Conservation (phyloP, 2,797 vertebrate species). For the Lacerta agilis region DNA sequence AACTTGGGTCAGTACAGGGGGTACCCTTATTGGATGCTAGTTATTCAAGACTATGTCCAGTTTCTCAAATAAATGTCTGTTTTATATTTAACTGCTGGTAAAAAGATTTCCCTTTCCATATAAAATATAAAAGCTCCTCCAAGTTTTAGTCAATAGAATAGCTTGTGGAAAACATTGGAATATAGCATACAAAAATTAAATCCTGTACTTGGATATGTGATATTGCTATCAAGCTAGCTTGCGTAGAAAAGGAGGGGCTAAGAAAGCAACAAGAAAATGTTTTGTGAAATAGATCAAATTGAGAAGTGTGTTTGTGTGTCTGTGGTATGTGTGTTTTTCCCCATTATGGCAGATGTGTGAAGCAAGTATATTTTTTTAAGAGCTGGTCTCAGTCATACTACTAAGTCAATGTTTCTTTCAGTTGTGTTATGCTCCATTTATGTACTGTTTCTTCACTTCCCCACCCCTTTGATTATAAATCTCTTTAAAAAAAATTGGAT, state of each 20-base stretch:
- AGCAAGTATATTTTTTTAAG: slow-evolving; percentile 81
- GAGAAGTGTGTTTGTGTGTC: slow-evolving; percentile 74
- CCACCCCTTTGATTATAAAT: slow-evolving; percentile 68
- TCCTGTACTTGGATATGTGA: slow-evolving; percentile 56
- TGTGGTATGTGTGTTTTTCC: slow-evolving; percentile 78
- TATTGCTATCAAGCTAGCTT: slow-evolving; percentile 58
- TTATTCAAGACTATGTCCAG: slow-evolving; percentile 64
- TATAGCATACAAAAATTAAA: slow-evolving; percentile 67
- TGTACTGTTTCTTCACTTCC: slow-evolving; percentile 61
- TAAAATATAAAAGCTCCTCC: slow-evolving; percentile 66
- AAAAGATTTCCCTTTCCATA: slow-evolving; percentile 63
- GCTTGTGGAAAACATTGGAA: slow-evolving; percentile 59
- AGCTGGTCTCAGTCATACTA: slow-evolving; percentile 81
- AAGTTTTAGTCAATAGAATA: slow-evolving; percentile 69
- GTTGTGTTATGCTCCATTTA: slow-evolving; percentile 70
- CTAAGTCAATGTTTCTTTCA: slow-evolving; percentile 53
- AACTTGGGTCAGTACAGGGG: slow-evolving; percentile 58
- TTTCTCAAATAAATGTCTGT: slow-evolving; percentile 68
- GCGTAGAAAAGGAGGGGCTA: slow-evolving; percentile 60
- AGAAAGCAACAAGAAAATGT: slow-evolving; percentile 71
- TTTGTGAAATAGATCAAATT: slow-evolving; percentile 76
- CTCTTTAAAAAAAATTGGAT: slow-evolving; percentile 52
- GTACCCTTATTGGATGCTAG: slow-evolving; percentile 68
- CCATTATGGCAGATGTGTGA: slow-evolving; percentile 74
- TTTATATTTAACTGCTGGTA: slow-evolving; percentile 73